Evolutionary conservation across 2,797 vertebrate species (phyloP), one percentile per base, ranked within the genome.

Genomic region (Poecilia velifera): DNA sequence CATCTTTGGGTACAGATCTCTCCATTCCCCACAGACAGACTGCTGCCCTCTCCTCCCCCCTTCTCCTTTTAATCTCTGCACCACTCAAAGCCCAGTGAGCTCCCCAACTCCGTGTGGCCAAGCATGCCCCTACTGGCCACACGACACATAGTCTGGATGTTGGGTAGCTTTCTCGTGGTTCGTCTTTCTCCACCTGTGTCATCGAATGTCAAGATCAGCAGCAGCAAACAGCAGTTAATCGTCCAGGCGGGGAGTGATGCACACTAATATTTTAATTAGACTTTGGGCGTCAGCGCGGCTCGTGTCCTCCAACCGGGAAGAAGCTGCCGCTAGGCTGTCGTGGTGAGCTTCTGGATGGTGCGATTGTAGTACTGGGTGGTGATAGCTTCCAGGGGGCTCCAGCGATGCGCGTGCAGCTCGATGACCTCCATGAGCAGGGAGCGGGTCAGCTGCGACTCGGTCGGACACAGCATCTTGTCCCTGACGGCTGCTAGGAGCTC

Each of bases 311-410:
- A 70, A 75, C 77, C 16, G 25, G 71, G 57, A 77, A 82, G 64
- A 76, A 82, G 80, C 79, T 82, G 78, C 84, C 73, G 71, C 85
- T 92, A 93, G 89, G 90, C 90, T 87, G 92, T 87, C 79, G 90
- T 96, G 13, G 98, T 99, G 92, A 99, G 97, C 96, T 98, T 99
- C 85, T 98, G 97, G 96, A 99, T 98, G 97, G 98, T 99, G 90
- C 97, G 97, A 96, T 99, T 97, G 97, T 99, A 99, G 97, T 99
- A 99, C 83, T 98, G 98, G 0, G 96, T 97, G 94, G 98, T 99
- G 90, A 97, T 96, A 57, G 97, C 97, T 1, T 96, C 98, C 93
- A 99, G 96, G 59, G 98, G 98, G 94, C 96, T 97, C 98, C 98
- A 99, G 94, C 93, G 97, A 93, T 99, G 98, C 88, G 98, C 98